Evolutionary conservation across 2,888 invertebrate genomes (phyloP).

Genomic region (Malthinus flaveolus): DNA sequence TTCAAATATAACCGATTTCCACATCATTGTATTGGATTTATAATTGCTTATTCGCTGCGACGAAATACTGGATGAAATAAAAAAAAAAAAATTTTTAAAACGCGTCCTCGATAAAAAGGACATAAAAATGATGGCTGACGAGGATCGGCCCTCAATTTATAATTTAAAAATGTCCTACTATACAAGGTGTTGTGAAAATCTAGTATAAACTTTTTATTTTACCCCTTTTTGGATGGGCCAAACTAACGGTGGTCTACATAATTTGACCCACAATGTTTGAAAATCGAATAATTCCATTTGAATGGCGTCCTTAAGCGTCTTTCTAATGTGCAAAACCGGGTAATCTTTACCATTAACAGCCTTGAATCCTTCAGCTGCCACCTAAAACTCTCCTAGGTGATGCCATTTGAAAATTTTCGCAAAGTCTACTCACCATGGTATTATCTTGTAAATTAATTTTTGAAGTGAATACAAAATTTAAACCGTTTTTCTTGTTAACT

Average conservation of each 20-base stretch:
- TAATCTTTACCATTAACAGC: neutral
- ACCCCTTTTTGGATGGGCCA: constrained; percentile 13
- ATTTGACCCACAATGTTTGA: neutral
- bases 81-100: no score
- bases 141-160: no score
- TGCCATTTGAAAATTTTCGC: no score
- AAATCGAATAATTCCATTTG: constrained; percentile 9
- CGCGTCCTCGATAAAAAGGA: no score
- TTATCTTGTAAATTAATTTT: neutral
- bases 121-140: no score
- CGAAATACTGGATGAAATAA: no score
- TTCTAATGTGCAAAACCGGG: neutral
- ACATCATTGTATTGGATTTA: no score
- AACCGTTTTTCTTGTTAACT: constrained; percentile 1
- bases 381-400: neutral
- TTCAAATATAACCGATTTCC: no score
- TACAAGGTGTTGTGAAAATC: no score
- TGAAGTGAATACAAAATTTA: constrained; percentile 16
- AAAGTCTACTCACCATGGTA: neutral
- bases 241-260: constrained; percentile 2
- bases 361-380: neutral
- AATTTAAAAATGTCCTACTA: no score
- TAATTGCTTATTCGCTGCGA: no score
- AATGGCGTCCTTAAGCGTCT: neutral
- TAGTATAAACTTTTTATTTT: neutral